These are phyloP conservation scores for Cottoperca gobio DNA, from an alignment of 2,797 vertebrate genomes.

Conservation along the genomic window DNA sequence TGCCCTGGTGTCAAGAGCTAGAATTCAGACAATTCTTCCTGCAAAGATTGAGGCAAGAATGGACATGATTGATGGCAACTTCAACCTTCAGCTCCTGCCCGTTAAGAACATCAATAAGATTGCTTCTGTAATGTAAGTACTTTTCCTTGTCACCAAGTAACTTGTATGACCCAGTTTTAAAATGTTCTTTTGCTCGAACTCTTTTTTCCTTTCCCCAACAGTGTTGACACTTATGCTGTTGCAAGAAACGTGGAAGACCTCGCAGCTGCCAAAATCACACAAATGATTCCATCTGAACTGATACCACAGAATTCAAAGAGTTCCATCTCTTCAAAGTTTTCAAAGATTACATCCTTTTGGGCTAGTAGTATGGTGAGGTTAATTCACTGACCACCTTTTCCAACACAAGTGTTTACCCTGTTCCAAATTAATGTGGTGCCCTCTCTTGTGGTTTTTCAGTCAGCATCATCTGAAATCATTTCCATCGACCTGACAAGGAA, in stretches of 20 bases:
- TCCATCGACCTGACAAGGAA: constrained; percentile 45
- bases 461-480: constrained; percentile 75
- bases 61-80: constrained; percentile 82
- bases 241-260: constrained; percentile 87
- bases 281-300: constrained; percentile 82
- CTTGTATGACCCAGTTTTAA: not conserved
- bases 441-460: constrained; percentile 76
- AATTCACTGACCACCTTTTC: constrained; percentile 5
- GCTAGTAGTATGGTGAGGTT: constrained; percentile 78
- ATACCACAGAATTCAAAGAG: no score
- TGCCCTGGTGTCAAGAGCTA: constrained; percentile 78
- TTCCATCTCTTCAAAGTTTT: constrained; percentile 52
- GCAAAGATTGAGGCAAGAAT: constrained; percentile 77
- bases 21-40: constrained; percentile 76
- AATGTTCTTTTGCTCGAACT: not conserved
- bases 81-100: constrained; percentile 85
- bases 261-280: constrained; percentile 76
- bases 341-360: constrained; percentile 42
- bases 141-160: constrained; percentile 9
- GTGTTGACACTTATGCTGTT: constrained; percentile 85
- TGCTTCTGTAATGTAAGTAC: constrained; percentile 76
- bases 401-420: not conserved
- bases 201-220: constrained; percentile 62
- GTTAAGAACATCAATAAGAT: constrained; percentile 78
- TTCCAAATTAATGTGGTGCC: not conserved